A percentile compares a stretch with the other conserved stretches of the same genome.
Evolutionary conservation across 2,113 vertebrate genomes (phyloP).

Genomic region (Atlantisia rogersi): DNA sequence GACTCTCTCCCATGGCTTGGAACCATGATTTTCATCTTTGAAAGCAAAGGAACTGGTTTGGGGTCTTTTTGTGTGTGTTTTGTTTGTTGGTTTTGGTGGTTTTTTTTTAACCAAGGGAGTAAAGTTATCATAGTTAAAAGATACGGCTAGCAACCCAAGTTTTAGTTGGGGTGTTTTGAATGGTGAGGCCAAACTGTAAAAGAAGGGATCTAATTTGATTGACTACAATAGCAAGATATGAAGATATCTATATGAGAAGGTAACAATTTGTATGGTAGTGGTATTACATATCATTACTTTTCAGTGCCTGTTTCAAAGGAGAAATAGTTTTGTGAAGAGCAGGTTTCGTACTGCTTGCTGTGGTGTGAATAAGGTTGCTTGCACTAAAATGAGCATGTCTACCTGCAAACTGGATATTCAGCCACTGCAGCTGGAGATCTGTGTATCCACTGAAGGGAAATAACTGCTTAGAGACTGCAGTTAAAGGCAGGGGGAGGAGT

Average conservation of each 20-base stretch:
- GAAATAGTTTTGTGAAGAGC: not conserved
- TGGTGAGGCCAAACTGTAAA: not conserved
- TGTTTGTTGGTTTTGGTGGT: too few species aligned
- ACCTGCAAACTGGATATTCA: not conserved
- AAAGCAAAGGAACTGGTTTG: not conserved
- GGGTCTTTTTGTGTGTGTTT: not conserved
- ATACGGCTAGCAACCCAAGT: not conserved
- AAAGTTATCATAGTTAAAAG: not conserved
- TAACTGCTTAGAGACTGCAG: not conserved
- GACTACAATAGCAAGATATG: not conserved
- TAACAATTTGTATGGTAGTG: not conserved
- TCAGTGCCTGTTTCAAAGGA: not conserved
- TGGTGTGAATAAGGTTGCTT: not conserved
- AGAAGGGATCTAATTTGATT: not conserved
- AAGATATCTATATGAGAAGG: not conserved
- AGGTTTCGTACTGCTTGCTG: not conserved
- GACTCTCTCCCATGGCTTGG: not conserved
- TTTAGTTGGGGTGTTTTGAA: not conserved
- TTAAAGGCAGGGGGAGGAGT: not conserved
- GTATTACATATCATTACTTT: not conserved
- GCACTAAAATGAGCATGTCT: not conserved
- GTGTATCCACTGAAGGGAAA: not conserved
- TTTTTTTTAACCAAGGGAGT: not conserved
- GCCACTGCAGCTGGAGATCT: not conserved
- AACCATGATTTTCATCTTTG: not conserved